phyloP scores from a whole-genome alignment of 1,140 invertebrate species.

The Aphaenogaster ashmeadi region DNA sequence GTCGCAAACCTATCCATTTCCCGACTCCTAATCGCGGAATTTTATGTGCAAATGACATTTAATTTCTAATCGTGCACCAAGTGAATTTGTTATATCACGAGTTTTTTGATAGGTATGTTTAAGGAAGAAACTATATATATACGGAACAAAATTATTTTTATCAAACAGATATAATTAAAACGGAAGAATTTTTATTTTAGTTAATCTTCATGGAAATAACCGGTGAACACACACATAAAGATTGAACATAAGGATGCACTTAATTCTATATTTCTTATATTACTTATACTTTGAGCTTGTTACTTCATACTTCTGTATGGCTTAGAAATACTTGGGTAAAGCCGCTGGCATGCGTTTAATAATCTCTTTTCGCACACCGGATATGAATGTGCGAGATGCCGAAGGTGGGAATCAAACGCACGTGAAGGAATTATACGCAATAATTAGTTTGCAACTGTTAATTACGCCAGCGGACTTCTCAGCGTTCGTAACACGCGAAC shows the following conservation, averaged over 20 bases:
- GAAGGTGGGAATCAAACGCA: slow-evolving; percentile 44
- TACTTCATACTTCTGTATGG: not conserved
- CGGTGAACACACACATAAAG: not conserved
- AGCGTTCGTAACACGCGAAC: slow-evolving; percentile 25
- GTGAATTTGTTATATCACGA: not conserved
- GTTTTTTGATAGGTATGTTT: not conserved
- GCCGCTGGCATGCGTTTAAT: not conserved
- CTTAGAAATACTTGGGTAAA: not conserved
- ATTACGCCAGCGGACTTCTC: slow-evolving; percentile 23
- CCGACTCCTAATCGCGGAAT: not conserved
- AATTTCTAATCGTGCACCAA: not conserved
- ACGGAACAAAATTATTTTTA: not conserved
- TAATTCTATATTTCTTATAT: not conserved
- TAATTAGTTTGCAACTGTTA: slow-evolving; percentile 48
- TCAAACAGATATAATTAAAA: not conserved
- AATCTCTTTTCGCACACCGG: slow-evolving; percentile 3
- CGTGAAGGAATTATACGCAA: slow-evolving; percentile 34
- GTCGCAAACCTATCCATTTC: not conserved
- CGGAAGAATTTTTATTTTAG: not conserved
- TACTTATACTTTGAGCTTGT: not conserved
- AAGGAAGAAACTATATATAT: no score
- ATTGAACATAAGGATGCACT: not conserved
- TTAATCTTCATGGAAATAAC: not conserved
- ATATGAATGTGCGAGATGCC: slow-evolving; percentile 47
- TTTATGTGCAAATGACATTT: not conserved